Evolutionary conservation across 2,797 vertebrate species (phyloP), one percentile per base, ranked within the genome.

Genomic region (Liparis tanakae): DNA sequence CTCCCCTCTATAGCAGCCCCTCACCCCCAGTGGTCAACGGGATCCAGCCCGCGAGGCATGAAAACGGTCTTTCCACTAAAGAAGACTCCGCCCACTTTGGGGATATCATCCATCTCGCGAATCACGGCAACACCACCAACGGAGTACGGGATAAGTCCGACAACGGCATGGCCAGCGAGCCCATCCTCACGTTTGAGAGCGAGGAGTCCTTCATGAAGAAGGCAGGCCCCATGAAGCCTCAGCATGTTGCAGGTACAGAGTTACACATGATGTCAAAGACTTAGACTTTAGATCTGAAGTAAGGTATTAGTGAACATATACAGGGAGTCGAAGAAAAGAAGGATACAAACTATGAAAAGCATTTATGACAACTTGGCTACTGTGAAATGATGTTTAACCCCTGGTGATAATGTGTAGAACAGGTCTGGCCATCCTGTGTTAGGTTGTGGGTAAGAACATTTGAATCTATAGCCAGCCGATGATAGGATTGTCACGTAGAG

Each of bases 141-240:
- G 90, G 85, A 53, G 91, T 87, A 10, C 90, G 85, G 78, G 94
- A 95, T 6, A 94, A 90, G 48, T 88, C 89, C 0, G 91, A 93
- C 78, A 83, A 60, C 70, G 78, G 81, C 55, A 80, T 91, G 44
- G 58, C 92, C 25, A 50, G 85, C 0, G 91, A 96, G 88, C 92
- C 95, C 54, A 96, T 99, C 85, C 92, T 98, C 76, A 88, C 96
- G 10, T 99, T 98, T 0, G 93, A 96, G 0, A 95, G 94, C 10
- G 95, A 96, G 72, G 97, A 97, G 76, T 88, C 96, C 1, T 99
- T 98, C 91, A 94, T 98, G 90, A 99, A 97, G 85, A 97, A 96
- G 88, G 91, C 96, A 0, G 94, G 95, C 65, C 93, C 97, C 36
- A 95, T 98, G 76, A 94, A 97, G 64, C 95, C 97, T 2, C 95